Evolutionary conservation across 1,140 invertebrate species (phyloP).

Genomic region (Drosophila sproati): DNA sequence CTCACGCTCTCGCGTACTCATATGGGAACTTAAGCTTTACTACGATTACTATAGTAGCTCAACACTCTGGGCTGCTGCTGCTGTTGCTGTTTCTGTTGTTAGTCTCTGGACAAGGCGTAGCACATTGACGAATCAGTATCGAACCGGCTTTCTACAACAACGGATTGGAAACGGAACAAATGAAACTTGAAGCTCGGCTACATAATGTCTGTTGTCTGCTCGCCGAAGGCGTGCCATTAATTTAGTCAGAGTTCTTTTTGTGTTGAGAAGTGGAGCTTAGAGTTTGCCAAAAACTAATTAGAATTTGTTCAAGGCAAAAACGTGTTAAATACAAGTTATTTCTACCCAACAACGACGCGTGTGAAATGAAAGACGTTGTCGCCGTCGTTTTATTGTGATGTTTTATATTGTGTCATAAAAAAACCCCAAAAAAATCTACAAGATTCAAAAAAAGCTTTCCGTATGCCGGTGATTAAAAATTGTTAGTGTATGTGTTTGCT

Average conservation of each 20-base stretch:
- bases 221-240: conserved; percentile 44
- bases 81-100: conserved; percentile 21
- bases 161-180: conserved; percentile 75
- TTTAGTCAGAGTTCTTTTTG: conserved; percentile 21
- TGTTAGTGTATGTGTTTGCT: conserved; percentile 40
- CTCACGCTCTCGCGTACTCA: conserved; percentile 35
- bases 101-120: conserved; percentile 70
- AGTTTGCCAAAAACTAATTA: conserved; percentile 49
- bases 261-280: conserved; percentile 44
- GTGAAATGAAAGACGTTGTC: conserved; percentile 12
- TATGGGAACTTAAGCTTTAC: conserved; percentile 66
- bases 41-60: conserved; percentile 66
- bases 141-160: conserved; percentile 84
- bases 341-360: conserved; percentile 10
- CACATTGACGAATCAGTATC: conserved; percentile 78
- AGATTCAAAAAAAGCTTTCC: conserved; percentile 40
- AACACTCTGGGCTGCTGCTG: conserved; percentile 27
- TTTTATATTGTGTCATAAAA: conserved; percentile 39
- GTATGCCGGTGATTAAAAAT: conserved; percentile 43
- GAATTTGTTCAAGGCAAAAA: conserved; percentile 31
- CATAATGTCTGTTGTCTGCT: conserved; percentile 58
- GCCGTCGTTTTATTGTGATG: background rate
- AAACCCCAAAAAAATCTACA: conserved; percentile 10
- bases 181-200: conserved; percentile 47
- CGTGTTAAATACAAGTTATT: conserved; percentile 21